Evolutionary conservation across 2,888 invertebrate genomes (phyloP).

Genomic region (Parasteatoda lunata): DNA sequence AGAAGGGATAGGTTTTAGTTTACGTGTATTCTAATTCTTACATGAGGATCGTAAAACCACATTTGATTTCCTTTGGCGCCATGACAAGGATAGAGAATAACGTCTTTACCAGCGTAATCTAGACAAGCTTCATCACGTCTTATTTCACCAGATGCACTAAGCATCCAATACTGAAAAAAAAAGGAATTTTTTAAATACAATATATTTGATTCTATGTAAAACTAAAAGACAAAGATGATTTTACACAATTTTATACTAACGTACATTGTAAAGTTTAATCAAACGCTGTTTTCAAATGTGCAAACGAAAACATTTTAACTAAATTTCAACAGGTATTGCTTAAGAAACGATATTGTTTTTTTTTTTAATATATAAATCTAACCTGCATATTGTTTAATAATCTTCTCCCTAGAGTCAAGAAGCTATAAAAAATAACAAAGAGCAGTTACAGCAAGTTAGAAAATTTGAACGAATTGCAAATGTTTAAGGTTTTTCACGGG

Average conservation of each 20-base stretch:
- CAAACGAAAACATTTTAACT: neutral
- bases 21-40: conserved; percentile 72
- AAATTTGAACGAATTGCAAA: too few relatives aligned
- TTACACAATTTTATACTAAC: neutral
- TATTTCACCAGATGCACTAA: conserved; percentile 95
- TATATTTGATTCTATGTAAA: neutral
- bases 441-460: too few relatives aligned
- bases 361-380: neutral
- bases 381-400: too few relatives aligned
- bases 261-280: too few relatives aligned
- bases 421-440: too few relatives aligned
- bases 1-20: too few relatives aligned
- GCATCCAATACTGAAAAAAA: conserved; percentile 92
- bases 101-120: conserved; percentile 94
- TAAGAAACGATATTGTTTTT: neutral
- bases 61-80: conserved; percentile 95
- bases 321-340: neutral
- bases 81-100: conserved; percentile 93
- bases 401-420: too few relatives aligned
- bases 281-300: neutral
- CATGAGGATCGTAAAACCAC: conserved; percentile 84
- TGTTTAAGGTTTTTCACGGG: too few relatives aligned
- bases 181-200: neutral
- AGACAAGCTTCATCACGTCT: conserved; percentile 95
- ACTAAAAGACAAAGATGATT: neutral